These are phyloP conservation scores for Dicentrarchus labrax DNA, from an alignment of 2,113 vertebrate species.

Conservation along the genomic window DNA sequence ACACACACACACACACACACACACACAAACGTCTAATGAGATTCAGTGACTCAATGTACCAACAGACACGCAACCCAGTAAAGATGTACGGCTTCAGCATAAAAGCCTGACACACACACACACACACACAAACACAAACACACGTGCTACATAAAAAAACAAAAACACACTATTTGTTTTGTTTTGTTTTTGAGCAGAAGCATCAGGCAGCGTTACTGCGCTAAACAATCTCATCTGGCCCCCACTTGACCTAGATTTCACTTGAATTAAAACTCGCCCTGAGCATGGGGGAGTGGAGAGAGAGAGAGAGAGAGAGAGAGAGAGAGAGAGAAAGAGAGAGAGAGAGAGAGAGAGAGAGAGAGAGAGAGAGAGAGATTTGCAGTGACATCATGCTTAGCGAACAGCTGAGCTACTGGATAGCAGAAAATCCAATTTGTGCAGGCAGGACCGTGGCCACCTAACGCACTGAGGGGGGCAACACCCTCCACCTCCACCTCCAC, in stretches of 20 bases:
- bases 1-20: slow-evolving; percentile 28
- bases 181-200: slow-evolving; percentile 41
- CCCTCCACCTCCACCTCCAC: neutral
- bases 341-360: neutral
- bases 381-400: slow-evolving; percentile 45
- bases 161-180: slow-evolving; percentile 42
- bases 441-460: slow-evolving; percentile 52
- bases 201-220: slow-evolving; percentile 44
- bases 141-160: neutral
- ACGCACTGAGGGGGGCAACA: slow-evolving; percentile 17
- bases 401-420: slow-evolving; percentile 63
- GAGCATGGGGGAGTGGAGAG: neutral
- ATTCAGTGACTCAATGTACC: slow-evolving; percentile 32
- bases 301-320: slow-evolving; percentile 5
- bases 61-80: slow-evolving; percentile 3
- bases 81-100: slow-evolving; percentile 23
- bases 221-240: slow-evolving; percentile 60
- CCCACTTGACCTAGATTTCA: slow-evolving; percentile 70
- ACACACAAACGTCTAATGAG: slow-evolving; percentile 32
- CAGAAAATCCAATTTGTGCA: slow-evolving; percentile 66
- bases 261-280: slow-evolving; percentile 58
- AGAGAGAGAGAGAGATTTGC: slow-evolving; percentile 23
- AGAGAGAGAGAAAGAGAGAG: neutral
- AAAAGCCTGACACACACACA: slow-evolving; percentile 6
- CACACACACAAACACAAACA: slow-evolving; percentile 21